Conservation (phyloP, 1,140 invertebrate species). For the Drosophila guanche region DNA sequence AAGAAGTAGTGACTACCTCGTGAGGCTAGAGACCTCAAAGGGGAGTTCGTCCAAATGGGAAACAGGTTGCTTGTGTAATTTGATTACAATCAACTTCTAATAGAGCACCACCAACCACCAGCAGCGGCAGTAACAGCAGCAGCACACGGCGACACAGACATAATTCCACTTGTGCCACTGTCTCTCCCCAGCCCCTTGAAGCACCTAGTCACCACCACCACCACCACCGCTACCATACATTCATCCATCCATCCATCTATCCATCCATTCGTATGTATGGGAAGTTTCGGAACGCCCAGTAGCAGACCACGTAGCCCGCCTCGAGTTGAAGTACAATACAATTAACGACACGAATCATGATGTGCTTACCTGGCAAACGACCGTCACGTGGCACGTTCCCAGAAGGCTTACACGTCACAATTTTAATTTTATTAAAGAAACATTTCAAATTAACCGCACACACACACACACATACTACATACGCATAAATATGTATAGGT, state of each 20-base stretch:
- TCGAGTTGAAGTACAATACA: slow-evolving; percentile 78
- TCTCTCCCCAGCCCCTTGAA: slow-evolving; percentile 1
- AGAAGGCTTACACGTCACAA: slow-evolving; percentile 83
- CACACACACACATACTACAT: slow-evolving; percentile 2
- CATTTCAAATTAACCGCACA: slow-evolving; percentile 80
- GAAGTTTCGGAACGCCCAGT: slow-evolving; percentile 30
- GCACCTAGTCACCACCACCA: not conserved
- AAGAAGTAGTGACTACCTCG: slow-evolving; percentile 18
- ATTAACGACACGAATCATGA: slow-evolving; percentile 83
- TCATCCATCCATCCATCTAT: too few species aligned
- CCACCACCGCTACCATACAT: not conserved
- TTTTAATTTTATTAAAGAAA: slow-evolving; percentile 83
- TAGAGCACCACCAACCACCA: slow-evolving; percentile 71
- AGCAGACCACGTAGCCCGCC: slow-evolving; percentile 25
- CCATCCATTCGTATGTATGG: not conserved
- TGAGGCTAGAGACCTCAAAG: slow-evolving; percentile 2
- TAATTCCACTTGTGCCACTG: slow-evolving; percentile 41
- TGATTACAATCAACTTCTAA: slow-evolving; percentile 83
- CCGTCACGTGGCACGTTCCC: slow-evolving; percentile 83
- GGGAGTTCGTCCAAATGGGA: not conserved
- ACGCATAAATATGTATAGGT: not conserved
- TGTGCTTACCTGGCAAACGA: slow-evolving; percentile 83
- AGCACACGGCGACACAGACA: slow-evolving; percentile 8
- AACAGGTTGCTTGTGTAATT: slow-evolving; percentile 83
- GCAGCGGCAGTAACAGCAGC: not conserved